Conservation (phyloP, 2,888 invertebrate genomes). For the Torymus tubicola region DNA sequence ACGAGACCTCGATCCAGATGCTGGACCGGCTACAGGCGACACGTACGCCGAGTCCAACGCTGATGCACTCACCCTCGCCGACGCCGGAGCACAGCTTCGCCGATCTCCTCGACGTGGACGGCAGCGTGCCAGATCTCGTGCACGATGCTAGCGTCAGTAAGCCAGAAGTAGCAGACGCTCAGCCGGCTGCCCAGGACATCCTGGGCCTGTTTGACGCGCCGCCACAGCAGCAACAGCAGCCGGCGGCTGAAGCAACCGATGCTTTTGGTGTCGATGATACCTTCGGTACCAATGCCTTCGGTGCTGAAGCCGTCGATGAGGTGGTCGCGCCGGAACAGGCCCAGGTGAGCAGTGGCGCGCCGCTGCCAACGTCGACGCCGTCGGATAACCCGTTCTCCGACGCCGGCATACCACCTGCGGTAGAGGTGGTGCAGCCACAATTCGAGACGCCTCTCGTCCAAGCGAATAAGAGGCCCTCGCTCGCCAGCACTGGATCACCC, state of each 20-base stretch:
- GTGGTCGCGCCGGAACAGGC: conserved; percentile 35
- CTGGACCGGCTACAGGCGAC: conserved; percentile 90
- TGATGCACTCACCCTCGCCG: conserved; percentile 91
- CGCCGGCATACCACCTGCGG: conserved; percentile 33
- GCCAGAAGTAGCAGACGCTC: not conserved
- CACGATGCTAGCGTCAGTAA: conserved; percentile 70
- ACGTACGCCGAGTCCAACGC: conserved; percentile 91
- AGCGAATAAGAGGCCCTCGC: conserved; percentile 68
- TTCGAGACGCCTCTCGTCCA: conserved; percentile 81
- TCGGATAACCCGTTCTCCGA: conserved; percentile 58
- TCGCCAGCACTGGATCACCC: conserved; percentile 48
- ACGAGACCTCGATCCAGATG: conserved; percentile 90
- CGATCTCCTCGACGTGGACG: conserved; percentile 81
- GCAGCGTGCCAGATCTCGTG: conserved; percentile 71
- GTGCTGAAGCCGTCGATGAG: not conserved
- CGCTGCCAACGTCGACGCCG: conserved; percentile 40
- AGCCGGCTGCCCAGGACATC: conserved; percentile 64
- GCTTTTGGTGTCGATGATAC: not conserved
- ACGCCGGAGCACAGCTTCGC: conserved; percentile 84
- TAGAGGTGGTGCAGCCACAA: conserved; percentile 65
- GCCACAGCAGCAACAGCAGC: conserved; percentile 32
- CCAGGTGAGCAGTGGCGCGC: conserved; percentile 7
- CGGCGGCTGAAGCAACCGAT: not conserved
- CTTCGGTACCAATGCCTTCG: not conserved
- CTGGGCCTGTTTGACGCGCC: conserved; percentile 72